Evolutionary conservation across 2,113 vertebrate species (phyloP), one percentile per base, ranked within the genome.

Genomic region (Syngnathus scovelli): DNA sequence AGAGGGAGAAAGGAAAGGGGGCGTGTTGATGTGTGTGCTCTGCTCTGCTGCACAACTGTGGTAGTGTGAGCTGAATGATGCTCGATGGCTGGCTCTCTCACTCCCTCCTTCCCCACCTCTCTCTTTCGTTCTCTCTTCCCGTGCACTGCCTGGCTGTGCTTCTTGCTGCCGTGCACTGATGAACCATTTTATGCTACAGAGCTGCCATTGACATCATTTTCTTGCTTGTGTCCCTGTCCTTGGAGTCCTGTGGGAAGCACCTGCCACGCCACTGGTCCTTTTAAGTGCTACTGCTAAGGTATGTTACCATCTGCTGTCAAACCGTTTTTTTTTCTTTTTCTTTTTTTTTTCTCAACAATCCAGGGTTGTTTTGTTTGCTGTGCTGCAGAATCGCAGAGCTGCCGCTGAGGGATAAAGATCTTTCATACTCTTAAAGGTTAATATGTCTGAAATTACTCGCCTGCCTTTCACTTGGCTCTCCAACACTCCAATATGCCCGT

Each of bases 21-120:
- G 89, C 76, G 87, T 88, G 87, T 87, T 84, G 83, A 81, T 85
- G 83, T 86, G 82, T 82, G 82, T 82, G 87, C 87, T 85, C 83
- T 88, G 89, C 86, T 88, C 27, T 33, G 27, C 27, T 33, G 87
- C 87, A 86, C 89, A 86, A 78, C 85, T 81, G 77, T 83, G 48
- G 73, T 81, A 84, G 90, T 88, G 92, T 91, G 85, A 84, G 91
- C 89, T 84, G 84, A 87, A 66, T 80, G 90, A 85, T 89, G 90
- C 93, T 89, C 66, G 56, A 71, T 85, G 76, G 71, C 81, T 71
- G 71, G 78, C 79, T 78, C 82, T 77, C 75, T 69, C 70, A 77
- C 81, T 62, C 80, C 76, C 75, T 71, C 77, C 74, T 77, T 74
- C 52, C 21, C 19, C n/a, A 23, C 33, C 54, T 21, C n/a, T 19